Base-by-base conservation (phyloP, 2,888 invertebrate species). In the Clunio marinus region DNA sequence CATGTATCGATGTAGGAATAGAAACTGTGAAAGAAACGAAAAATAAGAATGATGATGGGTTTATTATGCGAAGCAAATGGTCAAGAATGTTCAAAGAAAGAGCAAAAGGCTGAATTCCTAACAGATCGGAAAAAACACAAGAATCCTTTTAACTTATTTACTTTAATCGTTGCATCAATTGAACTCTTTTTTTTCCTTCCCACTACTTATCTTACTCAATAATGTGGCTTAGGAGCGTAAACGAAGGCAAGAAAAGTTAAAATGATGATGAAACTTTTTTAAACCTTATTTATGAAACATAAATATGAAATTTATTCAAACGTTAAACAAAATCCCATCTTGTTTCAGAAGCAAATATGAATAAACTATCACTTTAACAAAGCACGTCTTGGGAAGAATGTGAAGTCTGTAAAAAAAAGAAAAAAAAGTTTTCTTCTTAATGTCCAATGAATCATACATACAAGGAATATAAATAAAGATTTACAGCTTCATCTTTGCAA, bases 391-490 rank as follows among this genome's bases (percentile, higher is more conserved):
- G 15, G 5, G 32, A 32, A 32, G 10, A 32, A 32, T 4, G 32
- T 10, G 32, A n/a, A n/a, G 32, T n/a, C 15, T 15, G 2, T 13
- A 41, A 41, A 13, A 17, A 27, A 58, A 10, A 5, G 17, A 35
- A 17, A 20, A 20, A 22, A 20, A 35, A 60, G 17, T 58, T 28
- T 35, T 60, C 5, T 20, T 41, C 41, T 41, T 41, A 10, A 41
- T 15, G 15, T 41, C 41, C n/a, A n/a, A 41, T 41, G 41, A 41
- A 37, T 60, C 60, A 60, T 60, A 15, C 27, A 17, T 2, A n/a
- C n/a, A n/a, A n/a, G 13, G n/a, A 32, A 35, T 20, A 60, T 60
- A 60, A 60, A 60, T 60, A 60, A 60, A 60, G 60, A 60, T 60
- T 60, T 60, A 60, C 60, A 32, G 60, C 28, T 60, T 60, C 60